Conservation (phyloP, 1,140 invertebrate genomes). For the Octopus sinensis region DNA sequence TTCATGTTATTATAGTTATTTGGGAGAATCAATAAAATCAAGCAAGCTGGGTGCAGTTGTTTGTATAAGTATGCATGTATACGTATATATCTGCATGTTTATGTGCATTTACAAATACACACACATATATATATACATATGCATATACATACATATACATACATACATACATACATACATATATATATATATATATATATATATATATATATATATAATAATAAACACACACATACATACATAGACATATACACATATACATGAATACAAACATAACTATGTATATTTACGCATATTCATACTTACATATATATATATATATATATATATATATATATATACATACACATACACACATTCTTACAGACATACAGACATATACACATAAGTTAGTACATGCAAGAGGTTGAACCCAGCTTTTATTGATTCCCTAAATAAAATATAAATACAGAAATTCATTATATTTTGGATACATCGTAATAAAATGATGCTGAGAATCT, state of each 20-base stretch:
- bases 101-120: background rate
- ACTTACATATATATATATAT: conserved; percentile 3
- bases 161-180: background rate
- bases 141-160: background rate
- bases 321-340: conserved; percentile 9
- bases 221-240: background rate
- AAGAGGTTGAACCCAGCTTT: background rate
- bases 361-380: background rate
- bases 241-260: background rate
- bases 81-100: background rate
- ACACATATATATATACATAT: background rate
- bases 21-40: too few relatives aligned
- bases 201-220: background rate
- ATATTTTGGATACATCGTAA: background rate
- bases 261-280: background rate
- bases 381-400: background rate
- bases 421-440: background rate
- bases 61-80: too few relatives aligned
- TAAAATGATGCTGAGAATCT: background rate
- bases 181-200: conserved; percentile 13
- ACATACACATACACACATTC: background rate
- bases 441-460: background rate
- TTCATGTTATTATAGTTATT: too few relatives aligned
- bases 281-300: background rate
- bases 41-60: too few relatives aligned